Conservation (phyloP, 2,113 vertebrate genomes). For the Diphyllodes magnificus region DNA sequence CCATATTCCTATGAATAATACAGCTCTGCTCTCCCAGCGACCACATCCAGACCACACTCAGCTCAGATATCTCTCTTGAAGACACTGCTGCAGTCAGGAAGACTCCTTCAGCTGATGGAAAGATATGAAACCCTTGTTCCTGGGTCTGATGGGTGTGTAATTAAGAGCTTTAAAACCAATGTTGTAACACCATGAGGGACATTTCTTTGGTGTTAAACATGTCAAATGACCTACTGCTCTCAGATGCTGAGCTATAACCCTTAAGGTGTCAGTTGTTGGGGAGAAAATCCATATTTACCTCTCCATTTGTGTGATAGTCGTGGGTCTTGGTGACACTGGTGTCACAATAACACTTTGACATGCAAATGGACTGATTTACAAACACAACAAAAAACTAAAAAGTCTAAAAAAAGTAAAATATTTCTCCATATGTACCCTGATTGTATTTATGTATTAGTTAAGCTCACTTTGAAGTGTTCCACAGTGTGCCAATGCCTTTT, state of each 20-base stretch:
- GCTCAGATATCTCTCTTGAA: background rate
- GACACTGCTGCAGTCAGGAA: conserved; percentile 6
- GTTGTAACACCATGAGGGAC: background rate
- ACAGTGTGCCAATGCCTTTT: background rate
- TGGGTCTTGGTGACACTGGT: background rate
- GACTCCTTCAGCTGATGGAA: conserved; percentile 40
- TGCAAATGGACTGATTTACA: background rate
- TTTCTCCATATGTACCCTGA: background rate
- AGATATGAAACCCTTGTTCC: conserved; percentile 24
- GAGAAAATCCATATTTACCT: background rate
- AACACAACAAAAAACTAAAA: background rate
- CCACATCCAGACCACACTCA: background rate
- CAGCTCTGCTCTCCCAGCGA: background rate
- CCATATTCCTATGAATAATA: conserved; percentile 4
- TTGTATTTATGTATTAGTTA: background rate
- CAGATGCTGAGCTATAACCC: background rate
- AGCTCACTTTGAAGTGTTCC: background rate
- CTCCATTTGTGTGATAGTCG: background rate
- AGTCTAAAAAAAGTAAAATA: background rate
- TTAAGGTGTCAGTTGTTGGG: background rate
- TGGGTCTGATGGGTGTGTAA: background rate
- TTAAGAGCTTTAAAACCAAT: conserved; percentile 36
- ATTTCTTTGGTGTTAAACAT: background rate
- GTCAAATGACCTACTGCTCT: background rate
- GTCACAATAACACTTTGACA: background rate